Evolutionary conservation across 2,888 invertebrate species (phyloP).

Genomic region (Junonia oenone): DNA sequence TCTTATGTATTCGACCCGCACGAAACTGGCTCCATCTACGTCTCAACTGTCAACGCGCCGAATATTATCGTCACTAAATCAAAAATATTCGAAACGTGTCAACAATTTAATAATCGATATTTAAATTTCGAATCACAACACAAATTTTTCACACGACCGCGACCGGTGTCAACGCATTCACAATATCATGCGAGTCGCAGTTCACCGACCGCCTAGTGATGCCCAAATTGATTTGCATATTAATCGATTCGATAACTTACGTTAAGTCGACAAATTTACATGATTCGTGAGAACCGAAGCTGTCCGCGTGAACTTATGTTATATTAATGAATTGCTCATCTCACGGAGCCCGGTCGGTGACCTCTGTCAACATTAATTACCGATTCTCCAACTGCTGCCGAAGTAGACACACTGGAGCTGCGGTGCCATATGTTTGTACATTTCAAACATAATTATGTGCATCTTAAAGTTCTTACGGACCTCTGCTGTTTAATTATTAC

Average conservation of each 20-base stretch:
- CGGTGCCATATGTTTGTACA: not conserved
- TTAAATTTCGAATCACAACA: conserved; percentile 51
- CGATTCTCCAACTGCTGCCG: conserved; percentile 22
- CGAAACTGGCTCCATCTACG: not conserved
- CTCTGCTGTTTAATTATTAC: not conserved
- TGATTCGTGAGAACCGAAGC: conserved; percentile 76
- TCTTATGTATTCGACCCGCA: not conserved
- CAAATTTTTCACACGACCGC: conserved; percentile 92
- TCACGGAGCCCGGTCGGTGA: conserved; percentile 52
- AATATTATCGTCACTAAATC: not conserved
- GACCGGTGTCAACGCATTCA: conserved; percentile 84
- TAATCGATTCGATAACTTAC: conserved; percentile 79
- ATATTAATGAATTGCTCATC: conserved; percentile 77
- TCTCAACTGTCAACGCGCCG: not conserved
- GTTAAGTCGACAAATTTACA: conserved; percentile 78
- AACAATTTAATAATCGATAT: conserved; percentile 29
- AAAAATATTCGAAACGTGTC: not conserved
- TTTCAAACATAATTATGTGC: not conserved
- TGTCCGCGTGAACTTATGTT: conserved; percentile 76
- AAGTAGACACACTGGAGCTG: conserved; percentile 18
- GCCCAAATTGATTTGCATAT: conserved; percentile 74
- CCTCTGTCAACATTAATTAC: conserved; percentile 64
- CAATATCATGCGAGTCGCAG: conserved; percentile 62
- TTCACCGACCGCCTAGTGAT: conserved; percentile 76
- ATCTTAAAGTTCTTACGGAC: not conserved